A percentile compares a stretch with the other conserved stretches of the same genome.
These are phyloP conservation scores for Meleagris gallopavo DNA, from an alignment of 2,113 vertebrate species.

Conservation along the genomic window DNA sequence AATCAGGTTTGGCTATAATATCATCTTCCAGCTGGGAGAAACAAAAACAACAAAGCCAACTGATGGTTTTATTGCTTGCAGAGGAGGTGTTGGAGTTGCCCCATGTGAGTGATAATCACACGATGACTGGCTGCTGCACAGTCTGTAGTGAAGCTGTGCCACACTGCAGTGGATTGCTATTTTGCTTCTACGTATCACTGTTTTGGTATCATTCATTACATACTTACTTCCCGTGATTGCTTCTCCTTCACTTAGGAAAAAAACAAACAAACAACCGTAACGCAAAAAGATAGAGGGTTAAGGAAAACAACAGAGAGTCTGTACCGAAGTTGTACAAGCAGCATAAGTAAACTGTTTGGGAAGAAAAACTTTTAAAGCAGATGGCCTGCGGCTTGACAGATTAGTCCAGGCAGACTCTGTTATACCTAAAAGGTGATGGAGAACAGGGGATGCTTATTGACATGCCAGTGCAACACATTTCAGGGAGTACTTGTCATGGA, in stretches of 20 bases:
- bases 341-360: not conserved
- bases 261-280: not conserved
- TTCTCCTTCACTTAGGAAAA: not conserved
- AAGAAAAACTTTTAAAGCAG: not conserved
- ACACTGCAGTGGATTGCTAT: not conserved
- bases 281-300: not conserved
- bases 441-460: not conserved
- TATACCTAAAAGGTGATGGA: not conserved
- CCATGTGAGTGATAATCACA: not conserved
- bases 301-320: not conserved
- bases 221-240: not conserved
- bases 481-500: not conserved
- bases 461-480: not conserved
- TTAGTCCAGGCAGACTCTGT: not conserved
- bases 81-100: not conserved
- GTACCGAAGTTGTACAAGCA: not conserved
- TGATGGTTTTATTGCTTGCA: not conserved
- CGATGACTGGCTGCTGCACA: not conserved
- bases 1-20: constrained; percentile 78
- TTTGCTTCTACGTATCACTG: not conserved
- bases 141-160: not conserved
- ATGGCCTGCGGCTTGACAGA: not conserved
- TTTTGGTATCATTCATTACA: not conserved
- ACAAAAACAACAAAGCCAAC: not conserved
- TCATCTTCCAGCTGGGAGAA: constrained; percentile 83